phyloP scores from a whole-genome alignment of 1,140 invertebrate genomes.

The Tenebrio molitor region DNA sequence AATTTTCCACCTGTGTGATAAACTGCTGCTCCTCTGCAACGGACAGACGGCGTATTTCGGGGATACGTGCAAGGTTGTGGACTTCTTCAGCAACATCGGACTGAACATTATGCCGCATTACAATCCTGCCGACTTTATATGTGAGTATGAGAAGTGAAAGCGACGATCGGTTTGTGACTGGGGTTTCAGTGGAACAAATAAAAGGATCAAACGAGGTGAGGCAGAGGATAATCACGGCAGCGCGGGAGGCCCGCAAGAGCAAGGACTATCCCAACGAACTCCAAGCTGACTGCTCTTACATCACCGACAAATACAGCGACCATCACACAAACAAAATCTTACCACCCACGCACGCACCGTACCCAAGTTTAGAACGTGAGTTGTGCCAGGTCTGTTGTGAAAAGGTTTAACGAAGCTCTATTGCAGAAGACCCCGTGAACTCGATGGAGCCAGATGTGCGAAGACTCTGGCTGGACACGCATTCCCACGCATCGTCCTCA shows the following conservation, averaged over 20 bases:
- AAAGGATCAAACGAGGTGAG: slow-evolving; percentile 78
- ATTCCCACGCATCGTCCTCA: slow-evolving; percentile 79
- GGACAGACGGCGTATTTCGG: slow-evolving; percentile 88
- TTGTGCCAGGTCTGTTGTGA: not conserved
- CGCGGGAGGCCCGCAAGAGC: slow-evolving; percentile 72
- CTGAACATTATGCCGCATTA: slow-evolving; percentile 84
- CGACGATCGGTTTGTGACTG: not conserved
- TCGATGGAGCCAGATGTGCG: slow-evolving; percentile 77
- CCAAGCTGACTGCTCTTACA: slow-evolving; percentile 60
- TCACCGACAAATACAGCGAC: slow-evolving; percentile 62
- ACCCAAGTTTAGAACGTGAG: slow-evolving; percentile 64
- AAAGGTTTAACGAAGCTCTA: slow-evolving; percentile 19
- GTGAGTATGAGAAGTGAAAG: too few relatives aligned
- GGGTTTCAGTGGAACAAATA: slow-evolving; percentile 79
- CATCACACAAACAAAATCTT: slow-evolving; percentile 54
- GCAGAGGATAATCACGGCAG: slow-evolving; percentile 78
- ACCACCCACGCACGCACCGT: slow-evolving; percentile 58
- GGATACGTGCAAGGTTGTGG: slow-evolving; percentile 79
- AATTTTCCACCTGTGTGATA: slow-evolving; percentile 91
- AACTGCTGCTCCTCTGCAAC: slow-evolving; percentile 81
- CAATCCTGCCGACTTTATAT: slow-evolving; percentile 89
- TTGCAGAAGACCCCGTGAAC: slow-evolving; percentile 55
- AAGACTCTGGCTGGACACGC: slow-evolving; percentile 81
- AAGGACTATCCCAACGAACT: slow-evolving; percentile 73
- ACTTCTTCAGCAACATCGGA: slow-evolving; percentile 82